A percentile compares a stretch with the other conserved stretches of the same genome.
Conservation (phyloP, 2,888 invertebrate species). For the Dasysyrphus tricinctus region DNA sequence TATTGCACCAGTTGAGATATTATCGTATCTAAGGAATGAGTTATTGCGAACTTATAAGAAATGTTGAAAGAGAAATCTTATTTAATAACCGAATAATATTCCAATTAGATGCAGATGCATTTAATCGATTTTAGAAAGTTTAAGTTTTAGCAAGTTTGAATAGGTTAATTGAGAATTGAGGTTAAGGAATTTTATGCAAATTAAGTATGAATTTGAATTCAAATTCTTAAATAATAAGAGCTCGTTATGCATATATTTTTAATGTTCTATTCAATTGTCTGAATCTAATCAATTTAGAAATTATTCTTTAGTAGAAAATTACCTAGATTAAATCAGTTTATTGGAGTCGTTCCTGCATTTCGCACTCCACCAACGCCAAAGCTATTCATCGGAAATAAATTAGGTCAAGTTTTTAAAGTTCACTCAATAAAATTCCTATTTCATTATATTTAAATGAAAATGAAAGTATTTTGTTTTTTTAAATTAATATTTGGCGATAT, state of each 20-base stretch:
- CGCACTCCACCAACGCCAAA: too few relatives aligned
- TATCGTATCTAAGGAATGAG: neutral
- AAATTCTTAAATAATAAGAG: neutral
- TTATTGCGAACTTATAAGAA: neutral
- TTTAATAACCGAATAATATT: neutral
- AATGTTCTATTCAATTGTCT: too few relatives aligned
- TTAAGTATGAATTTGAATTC: neutral
- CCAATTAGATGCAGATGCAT: conserved; percentile 11
- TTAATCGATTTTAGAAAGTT: neutral
- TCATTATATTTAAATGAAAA: neutral
- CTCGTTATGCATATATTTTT: too few relatives aligned
- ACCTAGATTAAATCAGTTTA: too few relatives aligned
- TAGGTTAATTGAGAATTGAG: neutral
- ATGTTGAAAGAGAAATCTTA: neutral
- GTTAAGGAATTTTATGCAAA: neutral
- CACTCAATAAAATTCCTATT: too few relatives aligned
- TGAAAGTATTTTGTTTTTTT: too few relatives aligned
- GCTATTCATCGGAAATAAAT: too few relatives aligned
- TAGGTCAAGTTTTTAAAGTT: too few relatives aligned
- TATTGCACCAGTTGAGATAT: conserved; percentile 8
- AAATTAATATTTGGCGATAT: too few relatives aligned
- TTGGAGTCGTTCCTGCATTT: too few relatives aligned
- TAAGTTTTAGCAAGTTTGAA: neutral
- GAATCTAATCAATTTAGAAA: too few relatives aligned
- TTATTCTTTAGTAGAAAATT: too few relatives aligned